Evolutionary conservation across 2,113 vertebrate genomes (phyloP).

Genomic region (Peromyscus polionotus): DNA sequence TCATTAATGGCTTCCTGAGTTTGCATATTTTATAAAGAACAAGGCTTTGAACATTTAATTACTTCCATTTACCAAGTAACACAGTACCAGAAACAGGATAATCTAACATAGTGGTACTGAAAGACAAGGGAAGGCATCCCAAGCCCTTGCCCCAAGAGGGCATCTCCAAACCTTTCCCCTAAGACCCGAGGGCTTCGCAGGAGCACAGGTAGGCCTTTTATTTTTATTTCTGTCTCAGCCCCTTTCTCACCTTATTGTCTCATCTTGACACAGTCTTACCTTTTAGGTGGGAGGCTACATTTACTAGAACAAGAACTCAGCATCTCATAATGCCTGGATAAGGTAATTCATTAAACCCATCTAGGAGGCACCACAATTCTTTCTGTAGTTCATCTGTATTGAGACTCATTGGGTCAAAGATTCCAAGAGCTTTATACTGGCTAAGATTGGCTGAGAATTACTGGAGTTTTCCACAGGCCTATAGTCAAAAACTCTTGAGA

Average conservation of each 20-base stretch:
- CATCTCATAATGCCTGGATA: neutral
- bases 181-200: neutral
- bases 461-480: neutral
- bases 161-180: neutral
- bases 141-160: neutral
- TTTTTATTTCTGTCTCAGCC: neutral
- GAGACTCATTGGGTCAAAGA: neutral
- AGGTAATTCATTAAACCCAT: neutral
- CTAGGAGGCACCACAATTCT: neutral
- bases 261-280: neutral
- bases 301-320: neutral
- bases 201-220: neutral
- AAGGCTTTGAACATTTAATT: neutral
- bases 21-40: constrained; percentile 55
- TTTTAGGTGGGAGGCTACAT: neutral
- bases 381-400: neutral
- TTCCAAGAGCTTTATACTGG: neutral
- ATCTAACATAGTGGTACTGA: neutral
- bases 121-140: no score
- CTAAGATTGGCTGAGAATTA: neutral
- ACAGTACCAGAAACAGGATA: neutral
- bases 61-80: constrained; percentile 53
- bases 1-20: constrained; percentile 35
- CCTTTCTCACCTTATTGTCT: no score
- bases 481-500: neutral